A percentile compares a stretch with the other conserved stretches of the same genome.
Conservation (phyloP, 2,113 vertebrate species). For the Thamnaconus septentrionalis region DNA sequence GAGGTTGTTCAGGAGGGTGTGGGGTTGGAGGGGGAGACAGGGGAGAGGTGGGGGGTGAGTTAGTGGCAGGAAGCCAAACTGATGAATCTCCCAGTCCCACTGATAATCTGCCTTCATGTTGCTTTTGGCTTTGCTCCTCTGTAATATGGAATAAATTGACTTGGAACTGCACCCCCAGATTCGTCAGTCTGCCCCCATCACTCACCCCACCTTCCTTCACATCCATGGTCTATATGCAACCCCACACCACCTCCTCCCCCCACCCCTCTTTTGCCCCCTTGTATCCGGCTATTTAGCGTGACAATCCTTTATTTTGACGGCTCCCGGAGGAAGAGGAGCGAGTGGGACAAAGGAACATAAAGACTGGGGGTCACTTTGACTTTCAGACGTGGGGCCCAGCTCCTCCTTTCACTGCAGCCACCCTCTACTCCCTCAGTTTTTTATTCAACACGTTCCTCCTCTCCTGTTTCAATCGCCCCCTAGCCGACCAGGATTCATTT, state of each 20-base stretch:
- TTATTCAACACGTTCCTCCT: neutral
- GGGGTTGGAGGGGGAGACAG: no score
- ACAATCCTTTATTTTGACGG: conserved; percentile 74
- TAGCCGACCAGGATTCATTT: no score
- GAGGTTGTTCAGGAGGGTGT: no score
- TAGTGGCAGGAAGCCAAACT: conserved; percentile 11
- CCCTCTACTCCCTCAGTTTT: neutral
- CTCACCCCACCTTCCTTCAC: conserved; percentile 43
- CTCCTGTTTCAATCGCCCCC: neutral
- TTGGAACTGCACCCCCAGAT: conserved; percentile 42
- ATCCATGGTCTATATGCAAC: no score
- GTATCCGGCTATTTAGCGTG: conserved; percentile 72
- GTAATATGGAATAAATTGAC: conserved; percentile 66
- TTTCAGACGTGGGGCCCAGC: conserved; percentile 44
- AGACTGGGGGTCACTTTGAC: conserved; percentile 47
- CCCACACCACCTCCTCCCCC: conserved; percentile 22
- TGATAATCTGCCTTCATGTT: conserved; percentile 26
- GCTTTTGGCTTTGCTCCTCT: conserved; percentile 43
- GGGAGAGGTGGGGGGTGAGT: no score
- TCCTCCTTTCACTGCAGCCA: neutral
- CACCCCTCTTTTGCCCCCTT: conserved; percentile 64
- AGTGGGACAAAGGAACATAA: conserved; percentile 26
- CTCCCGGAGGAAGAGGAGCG: conserved; percentile 45
- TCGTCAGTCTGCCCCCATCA: conserved; percentile 47
- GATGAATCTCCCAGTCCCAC: conserved; percentile 32